Evolutionary conservation across 2,888 invertebrate species (phyloP).

Genomic region (Eupithecia pulchellata): DNA sequence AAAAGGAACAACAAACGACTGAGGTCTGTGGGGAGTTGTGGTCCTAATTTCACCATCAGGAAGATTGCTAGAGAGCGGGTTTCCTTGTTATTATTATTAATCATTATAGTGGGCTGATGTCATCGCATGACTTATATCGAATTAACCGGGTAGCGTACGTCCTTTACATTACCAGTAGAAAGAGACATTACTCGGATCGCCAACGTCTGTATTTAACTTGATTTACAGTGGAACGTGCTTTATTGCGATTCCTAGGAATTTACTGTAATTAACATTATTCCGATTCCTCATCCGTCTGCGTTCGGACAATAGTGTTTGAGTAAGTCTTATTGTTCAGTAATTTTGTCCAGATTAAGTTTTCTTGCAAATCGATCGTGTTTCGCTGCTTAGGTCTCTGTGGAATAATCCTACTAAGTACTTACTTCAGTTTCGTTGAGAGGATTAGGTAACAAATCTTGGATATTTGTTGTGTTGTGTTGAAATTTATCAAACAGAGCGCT

Average conservation of each 20-base stretch:
- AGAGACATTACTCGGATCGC: neutral
- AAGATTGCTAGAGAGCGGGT: too few species aligned
- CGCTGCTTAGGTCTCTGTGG: neutral
- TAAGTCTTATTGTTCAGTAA: neutral
- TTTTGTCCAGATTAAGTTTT: neutral
- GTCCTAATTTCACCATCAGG: too few species aligned
- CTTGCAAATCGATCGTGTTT: neutral
- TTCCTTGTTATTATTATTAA: too few species aligned
- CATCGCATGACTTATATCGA: too few species aligned
- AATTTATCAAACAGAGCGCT: too few species aligned
- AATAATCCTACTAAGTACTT: too few species aligned
- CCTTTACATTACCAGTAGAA: neutral
- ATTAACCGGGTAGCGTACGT: too few species aligned
- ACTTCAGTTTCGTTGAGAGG: neutral
- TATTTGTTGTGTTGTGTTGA: too few species aligned
- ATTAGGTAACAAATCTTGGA: neutral
- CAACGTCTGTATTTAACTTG: neutral
- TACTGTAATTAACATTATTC: neutral
- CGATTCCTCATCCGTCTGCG: neutral
- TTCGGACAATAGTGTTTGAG: neutral
- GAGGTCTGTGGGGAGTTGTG: too few species aligned
- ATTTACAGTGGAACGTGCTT: neutral
- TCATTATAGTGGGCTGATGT: too few species aligned
- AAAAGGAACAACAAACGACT: too few species aligned
- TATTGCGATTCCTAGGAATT: neutral